phyloP scores from a whole-genome alignment of 2,888 invertebrate genomes.

The Rhabditoides inermis region DNA sequence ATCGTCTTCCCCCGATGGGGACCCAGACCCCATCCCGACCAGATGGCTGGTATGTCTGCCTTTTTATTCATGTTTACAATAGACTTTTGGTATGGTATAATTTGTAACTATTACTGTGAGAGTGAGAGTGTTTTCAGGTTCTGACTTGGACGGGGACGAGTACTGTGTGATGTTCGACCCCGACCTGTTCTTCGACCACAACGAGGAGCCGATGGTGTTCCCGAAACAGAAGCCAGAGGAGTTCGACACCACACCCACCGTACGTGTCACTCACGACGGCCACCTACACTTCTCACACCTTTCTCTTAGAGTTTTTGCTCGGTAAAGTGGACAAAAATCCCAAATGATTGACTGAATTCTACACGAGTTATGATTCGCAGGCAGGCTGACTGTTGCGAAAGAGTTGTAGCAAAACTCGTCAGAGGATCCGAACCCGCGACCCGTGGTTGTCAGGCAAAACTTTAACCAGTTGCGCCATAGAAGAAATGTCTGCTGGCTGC shows the following conservation, averaged over 20 bases:
- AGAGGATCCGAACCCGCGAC: too few species aligned
- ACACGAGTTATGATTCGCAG: too few species aligned
- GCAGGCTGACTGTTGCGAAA: too few species aligned
- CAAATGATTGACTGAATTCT: too few species aligned
- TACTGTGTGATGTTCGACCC: constrained; percentile 53
- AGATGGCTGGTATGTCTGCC: constrained; percentile 52
- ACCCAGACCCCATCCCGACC: constrained; percentile 53
- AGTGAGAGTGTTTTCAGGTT: constrained; percentile 29
- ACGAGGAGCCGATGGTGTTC: constrained; percentile 40
- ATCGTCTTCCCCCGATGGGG: constrained; percentile 55
- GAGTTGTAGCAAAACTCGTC: too few species aligned
- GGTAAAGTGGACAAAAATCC: too few species aligned
- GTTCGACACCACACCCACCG: constrained; percentile 23
- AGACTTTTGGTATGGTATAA: background rate
- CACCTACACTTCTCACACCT: background rate
- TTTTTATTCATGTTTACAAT: background rate
- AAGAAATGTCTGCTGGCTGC: too few species aligned
- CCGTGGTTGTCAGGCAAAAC: too few species aligned
- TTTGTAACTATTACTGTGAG: background rate
- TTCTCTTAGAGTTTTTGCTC: too few species aligned
- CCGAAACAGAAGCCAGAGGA: constrained; percentile 20
- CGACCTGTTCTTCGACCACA: constrained; percentile 42
- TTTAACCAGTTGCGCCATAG: too few species aligned
- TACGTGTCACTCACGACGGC: too few species aligned
- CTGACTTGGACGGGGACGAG: constrained; percentile 55